Conservation (phyloP, 2,888 invertebrate species). For the Cheilosia vulpina region DNA sequence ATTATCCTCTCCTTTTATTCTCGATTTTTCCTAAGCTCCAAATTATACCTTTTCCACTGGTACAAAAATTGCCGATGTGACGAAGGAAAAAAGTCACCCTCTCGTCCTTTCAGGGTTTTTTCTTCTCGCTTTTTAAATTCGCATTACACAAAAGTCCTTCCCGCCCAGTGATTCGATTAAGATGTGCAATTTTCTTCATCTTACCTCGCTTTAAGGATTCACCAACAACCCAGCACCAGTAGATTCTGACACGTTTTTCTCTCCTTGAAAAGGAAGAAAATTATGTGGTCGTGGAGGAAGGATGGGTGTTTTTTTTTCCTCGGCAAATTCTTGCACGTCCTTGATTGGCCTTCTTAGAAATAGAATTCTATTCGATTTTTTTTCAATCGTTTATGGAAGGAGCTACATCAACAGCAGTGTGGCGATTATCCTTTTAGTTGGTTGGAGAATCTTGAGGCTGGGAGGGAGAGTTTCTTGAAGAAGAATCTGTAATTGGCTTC, state of each 20-base stretch:
- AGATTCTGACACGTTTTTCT: slow-evolving; percentile 68
- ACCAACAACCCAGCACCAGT: slow-evolving; percentile 62
- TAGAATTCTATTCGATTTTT: slow-evolving; percentile 76
- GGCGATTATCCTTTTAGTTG: slow-evolving; percentile 58
- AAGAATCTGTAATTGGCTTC: slow-evolving; percentile 75
- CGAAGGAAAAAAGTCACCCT: slow-evolving; percentile 21
- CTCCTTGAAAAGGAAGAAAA: slow-evolving; percentile 43
- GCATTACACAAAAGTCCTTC: slow-evolving; percentile 72
- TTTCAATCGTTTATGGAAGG: slow-evolving; percentile 56
- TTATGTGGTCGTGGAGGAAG: slow-evolving; percentile 67
- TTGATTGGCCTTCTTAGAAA: slow-evolving; percentile 80
- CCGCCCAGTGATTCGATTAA: slow-evolving; percentile 76
- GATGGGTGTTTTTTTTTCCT: slow-evolving; percentile 42
- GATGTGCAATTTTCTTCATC: slow-evolving; percentile 75
- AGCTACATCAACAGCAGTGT: slow-evolving; percentile 30
- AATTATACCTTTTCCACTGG: slow-evolving; percentile 68
- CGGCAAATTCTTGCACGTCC: slow-evolving; percentile 77
- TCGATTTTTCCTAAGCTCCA: slow-evolving; percentile 71
- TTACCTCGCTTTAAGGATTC: slow-evolving; percentile 72
- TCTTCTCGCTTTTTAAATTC: slow-evolving; percentile 60
- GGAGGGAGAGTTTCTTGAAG: background rate
- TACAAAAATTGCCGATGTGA: slow-evolving; percentile 22
- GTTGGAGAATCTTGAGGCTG: background rate
- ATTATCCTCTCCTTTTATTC: slow-evolving; percentile 54
- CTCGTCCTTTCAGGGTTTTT: slow-evolving; percentile 28